Percentiles rank a stretch among this genome's conserved stretches.
These are phyloP conservation scores for Dinoponera quadriceps DNA, from an alignment of 1,140 invertebrate genomes.

Conservation along the genomic window DNA sequence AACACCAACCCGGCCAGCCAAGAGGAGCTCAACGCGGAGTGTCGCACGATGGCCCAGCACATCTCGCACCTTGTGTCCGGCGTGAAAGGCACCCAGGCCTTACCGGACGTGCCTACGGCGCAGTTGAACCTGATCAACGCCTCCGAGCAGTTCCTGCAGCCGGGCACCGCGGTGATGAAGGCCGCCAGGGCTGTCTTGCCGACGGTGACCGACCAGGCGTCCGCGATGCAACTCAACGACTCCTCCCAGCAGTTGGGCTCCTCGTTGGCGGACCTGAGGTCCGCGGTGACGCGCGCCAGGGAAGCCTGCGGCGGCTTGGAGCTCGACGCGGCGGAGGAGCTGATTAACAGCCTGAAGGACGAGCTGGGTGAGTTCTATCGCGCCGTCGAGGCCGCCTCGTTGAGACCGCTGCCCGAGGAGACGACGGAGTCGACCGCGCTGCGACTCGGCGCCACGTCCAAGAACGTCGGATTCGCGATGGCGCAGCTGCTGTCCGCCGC, in stretches of 20 bases:
- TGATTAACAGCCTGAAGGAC: slow-evolving; percentile 92
- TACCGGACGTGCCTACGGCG: slow-evolving; percentile 90
- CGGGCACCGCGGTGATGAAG: slow-evolving; percentile 90
- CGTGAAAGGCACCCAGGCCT: slow-evolving; percentile 90
- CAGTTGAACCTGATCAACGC: slow-evolving; percentile 95
- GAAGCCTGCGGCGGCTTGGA: slow-evolving; percentile 96
- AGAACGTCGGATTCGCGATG: slow-evolving; percentile 88
- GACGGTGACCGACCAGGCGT: slow-evolving; percentile 93
- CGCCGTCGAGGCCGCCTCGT: slow-evolving; percentile 89
- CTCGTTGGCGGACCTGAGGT: slow-evolving; percentile 92
- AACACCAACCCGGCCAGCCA: slow-evolving; percentile 90
- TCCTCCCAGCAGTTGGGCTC: slow-evolving; percentile 91
- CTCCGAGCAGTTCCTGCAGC: slow-evolving; percentile 94
- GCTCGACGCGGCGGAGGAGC: slow-evolving; percentile 92
- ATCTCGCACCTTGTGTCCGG: slow-evolving; percentile 94
- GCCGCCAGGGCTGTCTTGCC: slow-evolving; percentile 94
- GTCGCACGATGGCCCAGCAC: slow-evolving; percentile 91
- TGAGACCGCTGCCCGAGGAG: slow-evolving; percentile 95
- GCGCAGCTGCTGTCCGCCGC: slow-evolving; percentile 95
- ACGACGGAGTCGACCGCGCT: slow-evolving; percentile 91
- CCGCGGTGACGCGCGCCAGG: slow-evolving; percentile 93
- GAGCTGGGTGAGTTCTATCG: slow-evolving; percentile 93
- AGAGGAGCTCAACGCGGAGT: slow-evolving; percentile 92
- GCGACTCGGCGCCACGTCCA: slow-evolving; percentile 89
- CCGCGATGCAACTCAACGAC: slow-evolving; percentile 89